Percentiles rank a stretch among this genome's conserved stretches.
Evolutionary conservation across 2,888 invertebrate species (phyloP).

Genomic region (Lepidocyrtinus sp.): DNA sequence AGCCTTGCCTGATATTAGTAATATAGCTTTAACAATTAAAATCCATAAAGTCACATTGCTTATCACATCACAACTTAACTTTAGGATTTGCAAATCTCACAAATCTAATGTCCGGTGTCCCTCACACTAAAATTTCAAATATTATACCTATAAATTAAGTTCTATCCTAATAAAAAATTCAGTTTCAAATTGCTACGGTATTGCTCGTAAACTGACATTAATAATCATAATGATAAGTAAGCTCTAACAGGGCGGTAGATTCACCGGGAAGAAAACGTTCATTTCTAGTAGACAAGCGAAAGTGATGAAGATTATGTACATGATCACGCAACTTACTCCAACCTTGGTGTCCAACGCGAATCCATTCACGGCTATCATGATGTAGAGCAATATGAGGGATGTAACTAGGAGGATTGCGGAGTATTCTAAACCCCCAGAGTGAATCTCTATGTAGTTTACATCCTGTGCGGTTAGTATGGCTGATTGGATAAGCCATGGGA

Average conservation of each 20-base stretch:
- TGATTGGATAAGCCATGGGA: slow-evolving; percentile 92
- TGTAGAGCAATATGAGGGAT: slow-evolving; percentile 87
- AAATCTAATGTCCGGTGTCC: no score
- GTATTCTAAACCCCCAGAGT: slow-evolving; percentile 91
- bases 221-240: no score
- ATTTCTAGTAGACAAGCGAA: slow-evolving; percentile 92
- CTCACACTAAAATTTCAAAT: no score
- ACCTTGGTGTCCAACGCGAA: slow-evolving; percentile 88
- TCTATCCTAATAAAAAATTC: not conserved
- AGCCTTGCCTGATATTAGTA: no score
- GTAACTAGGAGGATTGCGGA: slow-evolving; percentile 90
- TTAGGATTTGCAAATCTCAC: no score
- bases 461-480: slow-evolving; percentile 86
- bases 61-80: no score
- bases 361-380: slow-evolving; percentile 87
- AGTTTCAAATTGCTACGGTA: not conserved
- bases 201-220: not conserved
- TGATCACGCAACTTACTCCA: slow-evolving; percentile 86
- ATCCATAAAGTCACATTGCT: no score
- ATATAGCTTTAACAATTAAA: no score
- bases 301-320: slow-evolving; percentile 90
- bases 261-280: slow-evolving; percentile 93
- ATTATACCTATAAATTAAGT: no score
- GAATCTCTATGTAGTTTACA: slow-evolving; percentile 87
- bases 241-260: slow-evolving; percentile 86